Evolutionary conservation across 2,797 vertebrate genomes (phyloP), one percentile per base, ranked within the genome.

Genomic region (Gobio occitaniae): DNA sequence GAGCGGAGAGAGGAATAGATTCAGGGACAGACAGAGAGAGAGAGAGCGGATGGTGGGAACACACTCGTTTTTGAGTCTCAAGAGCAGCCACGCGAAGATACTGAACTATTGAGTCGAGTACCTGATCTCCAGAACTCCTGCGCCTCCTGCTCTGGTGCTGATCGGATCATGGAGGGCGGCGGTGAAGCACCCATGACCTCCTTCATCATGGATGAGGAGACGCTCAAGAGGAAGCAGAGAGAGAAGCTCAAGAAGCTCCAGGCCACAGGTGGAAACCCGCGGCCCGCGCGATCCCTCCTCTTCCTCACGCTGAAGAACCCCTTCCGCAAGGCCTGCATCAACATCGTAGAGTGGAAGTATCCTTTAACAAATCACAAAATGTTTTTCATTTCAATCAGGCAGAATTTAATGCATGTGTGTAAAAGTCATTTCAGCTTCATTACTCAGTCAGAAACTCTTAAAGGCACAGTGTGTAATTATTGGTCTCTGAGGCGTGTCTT

Each of bases 321-420:
- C 0, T 92, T 99, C 89, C 91, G 97, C 81, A 97, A 96, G 91
- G 95, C 96, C 0, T 97, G 97, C 93, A 98, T 98, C 93, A 96
- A 90, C 91, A 95, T 98, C 0, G 97, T 99, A 90, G 97, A 98
- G 86, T 98, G 97, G 97, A 99, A 98, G 96, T 98, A 99, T 98
- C 97, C 96, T 96, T 96, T 16, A 48, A 63, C 36, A 50, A 36
- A 36, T 13, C 78, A 76, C 7, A 48, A 72, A 36, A 38, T 15
- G 3, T 6, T 61, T 71, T 61, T 21, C 21, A 76, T n/a, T 38
- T 13, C 19, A 19, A n/a, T n/a, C 5, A 71, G 44, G n/a, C 47
- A 21, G 38, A 70, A 74, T 52, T 38, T 1, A 76, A 76, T 56
- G 32, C 48, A 75, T 2, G 52, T 48, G 13, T 16, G 70, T 72